Evolutionary conservation across 2,797 vertebrate species (phyloP).

Genomic region (Rhincodon typus): DNA sequence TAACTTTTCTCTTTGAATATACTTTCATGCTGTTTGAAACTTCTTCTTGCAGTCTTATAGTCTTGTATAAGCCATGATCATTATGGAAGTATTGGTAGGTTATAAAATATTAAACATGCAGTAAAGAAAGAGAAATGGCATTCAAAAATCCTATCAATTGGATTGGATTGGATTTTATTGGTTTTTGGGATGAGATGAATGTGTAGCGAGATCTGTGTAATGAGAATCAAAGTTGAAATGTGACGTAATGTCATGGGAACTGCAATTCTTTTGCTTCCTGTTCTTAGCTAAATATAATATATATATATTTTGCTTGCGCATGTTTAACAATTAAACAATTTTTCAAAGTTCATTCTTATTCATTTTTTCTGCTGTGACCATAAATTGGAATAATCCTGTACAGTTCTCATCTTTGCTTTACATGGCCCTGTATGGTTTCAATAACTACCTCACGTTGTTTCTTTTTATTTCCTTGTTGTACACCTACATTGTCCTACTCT

Average conservation of each 20-base stretch:
- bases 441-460: neutral
- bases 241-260: neutral
- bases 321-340: neutral
- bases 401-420: neutral
- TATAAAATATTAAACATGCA: too few species aligned
- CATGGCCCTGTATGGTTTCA: neutral
- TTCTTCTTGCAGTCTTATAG: too few species aligned
- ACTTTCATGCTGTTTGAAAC: too few species aligned
- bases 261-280: neutral
- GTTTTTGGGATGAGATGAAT: neutral
- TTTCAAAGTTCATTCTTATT: neutral
- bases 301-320: neutral
- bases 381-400: neutral
- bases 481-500: neutral
- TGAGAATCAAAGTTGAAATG: neutral
- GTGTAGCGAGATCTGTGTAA: neutral
- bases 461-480: neutral
- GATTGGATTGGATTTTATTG: too few species aligned
- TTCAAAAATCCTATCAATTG: too few species aligned
- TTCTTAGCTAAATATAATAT: neutral
- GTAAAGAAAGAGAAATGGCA: too few species aligned
- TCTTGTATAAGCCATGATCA: too few species aligned
- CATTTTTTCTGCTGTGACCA: neutral
- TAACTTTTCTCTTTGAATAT: too few species aligned
- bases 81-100: too few species aligned